Evolutionary conservation across 2,888 invertebrate genomes (phyloP), one percentile per base, ranked within the genome.

Genomic region (Andrena bucephala): DNA sequence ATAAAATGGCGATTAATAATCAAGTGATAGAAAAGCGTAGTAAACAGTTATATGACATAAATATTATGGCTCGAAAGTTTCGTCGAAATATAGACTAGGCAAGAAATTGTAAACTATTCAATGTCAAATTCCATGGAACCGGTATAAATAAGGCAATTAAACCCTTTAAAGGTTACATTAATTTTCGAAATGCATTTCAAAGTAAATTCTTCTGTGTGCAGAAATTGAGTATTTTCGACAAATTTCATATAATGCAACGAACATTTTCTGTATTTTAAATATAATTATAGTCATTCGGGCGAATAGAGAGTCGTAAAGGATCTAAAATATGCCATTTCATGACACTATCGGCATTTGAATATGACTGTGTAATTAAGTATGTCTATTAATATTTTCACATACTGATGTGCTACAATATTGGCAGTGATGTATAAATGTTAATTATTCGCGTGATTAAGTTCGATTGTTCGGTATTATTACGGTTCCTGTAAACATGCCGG

Each of bases 381-480:
- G 24, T 20, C n/a, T 50, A 63, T 71, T 62, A 71, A 60, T 63
- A 71, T 27, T 62, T 48, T 50, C 50, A n/a, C 33, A 31, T 31
- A 27, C 27, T 27, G 6, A 29, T 29, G 7, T 33, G 33, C 16
- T 63, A 48, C 24, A 63, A 62, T 71, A 71, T 52, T 62, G 29
- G 50, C n/a, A 10, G 33, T 20, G 50, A 50, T 50, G 52, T 52
- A 63, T 71, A 33, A 71, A 50, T 62, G 31, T 50, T 71, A 71
- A 71, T 71, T 62, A 71, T 50, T 33, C 20, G 16, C 29, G n/a
- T 71, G 48, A 71, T 71, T 71, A 52, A 52, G 31, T 48, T 63
- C 62, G 33, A 62, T 63, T 62, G 62, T 50, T 60, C 54, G 36
- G 13, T 62, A 70, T 70, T 71, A 71, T 71, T 52, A 50, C 71